phyloP scores from a whole-genome alignment of 2,113 vertebrate species.

The Hippolais icterina region DNA sequence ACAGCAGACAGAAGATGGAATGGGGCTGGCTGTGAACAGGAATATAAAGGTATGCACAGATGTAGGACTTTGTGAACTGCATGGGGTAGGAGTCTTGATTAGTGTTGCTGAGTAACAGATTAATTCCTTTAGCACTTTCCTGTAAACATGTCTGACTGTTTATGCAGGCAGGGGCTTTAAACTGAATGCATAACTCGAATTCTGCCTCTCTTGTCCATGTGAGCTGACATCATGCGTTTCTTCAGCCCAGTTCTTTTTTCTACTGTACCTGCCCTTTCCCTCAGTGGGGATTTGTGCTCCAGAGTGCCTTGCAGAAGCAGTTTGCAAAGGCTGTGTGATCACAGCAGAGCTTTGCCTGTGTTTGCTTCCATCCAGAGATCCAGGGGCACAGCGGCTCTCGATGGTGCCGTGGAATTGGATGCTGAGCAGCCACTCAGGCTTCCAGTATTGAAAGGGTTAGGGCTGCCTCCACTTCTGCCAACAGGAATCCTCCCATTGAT shows the following conservation, averaged over 20 bases:
- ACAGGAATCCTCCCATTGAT: slow-evolving; percentile 31
- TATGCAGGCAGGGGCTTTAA: slow-evolving; percentile 14
- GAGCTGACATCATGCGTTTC: not conserved
- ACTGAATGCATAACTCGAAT: not conserved
- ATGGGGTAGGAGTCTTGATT: slow-evolving; percentile 62
- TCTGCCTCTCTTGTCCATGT: not conserved
- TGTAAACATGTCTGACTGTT: not conserved
- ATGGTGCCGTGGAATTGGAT: accelerated
- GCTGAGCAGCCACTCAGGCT: not conserved
- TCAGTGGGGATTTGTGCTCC: not conserved
- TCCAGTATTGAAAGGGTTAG: slow-evolving; percentile 50
- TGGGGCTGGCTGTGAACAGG: not conserved
- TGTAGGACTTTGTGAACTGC: slow-evolving; percentile 50
- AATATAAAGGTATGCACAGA: slow-evolving; percentile 53
- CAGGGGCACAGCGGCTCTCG: accelerated
- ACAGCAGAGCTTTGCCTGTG: not conserved
- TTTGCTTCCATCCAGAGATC: not conserved
- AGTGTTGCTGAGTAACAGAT: slow-evolving; percentile 70
- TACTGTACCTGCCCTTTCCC: not conserved
- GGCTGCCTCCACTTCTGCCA: not conserved
- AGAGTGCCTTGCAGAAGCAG: not conserved
- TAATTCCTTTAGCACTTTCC: slow-evolving; percentile 60
- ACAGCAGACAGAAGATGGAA: not conserved
- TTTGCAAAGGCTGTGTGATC: not conserved
- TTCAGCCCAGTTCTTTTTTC: not conserved